These are phyloP conservation scores for Liodrosophila aerea DNA, from an alignment of 2,888 invertebrate genomes.

Conservation along the genomic window DNA sequence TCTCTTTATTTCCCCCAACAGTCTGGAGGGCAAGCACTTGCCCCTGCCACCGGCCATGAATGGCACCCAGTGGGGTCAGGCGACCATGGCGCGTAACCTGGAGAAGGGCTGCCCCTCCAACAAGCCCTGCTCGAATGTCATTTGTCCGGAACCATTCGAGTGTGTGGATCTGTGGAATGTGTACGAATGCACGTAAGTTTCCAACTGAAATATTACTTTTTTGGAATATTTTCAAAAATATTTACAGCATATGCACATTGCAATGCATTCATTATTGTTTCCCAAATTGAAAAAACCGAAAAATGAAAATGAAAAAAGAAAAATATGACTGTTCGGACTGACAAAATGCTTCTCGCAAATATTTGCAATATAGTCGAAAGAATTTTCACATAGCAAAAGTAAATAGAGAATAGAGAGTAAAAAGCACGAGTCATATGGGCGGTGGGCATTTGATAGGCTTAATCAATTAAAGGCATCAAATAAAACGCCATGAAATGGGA, in stretches of 20 bases:
- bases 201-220: conserved; percentile 84
- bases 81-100: conserved; percentile 95
- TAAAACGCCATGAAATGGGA: conserved; percentile 10
- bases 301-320: conserved; percentile 3
- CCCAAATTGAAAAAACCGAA: conserved; percentile 26
- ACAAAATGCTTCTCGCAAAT: conserved; percentile 3
- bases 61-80: conserved; percentile 97
- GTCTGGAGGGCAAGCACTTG: conserved; percentile 96
- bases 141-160: conserved; percentile 96
- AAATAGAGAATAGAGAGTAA: conserved; percentile 17
- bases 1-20: conserved; percentile 55
- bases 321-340: conserved; percentile 50
- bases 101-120: conserved; percentile 96
- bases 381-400: conserved; percentile 14
- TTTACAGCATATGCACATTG: conserved; percentile 18
- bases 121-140: conserved; percentile 96
- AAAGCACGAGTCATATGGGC: conserved; percentile 18
- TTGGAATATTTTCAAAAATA: neutral
- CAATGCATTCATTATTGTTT: conserved; percentile 58
- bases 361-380: too few species aligned
- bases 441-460: conserved; percentile 55
- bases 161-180: conserved; percentile 99
- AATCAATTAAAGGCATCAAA: conserved; percentile 62
- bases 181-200: conserved; percentile 97
- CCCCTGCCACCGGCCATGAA: conserved; percentile 97